Percentiles rank a stretch among this genome's conserved stretches.
Conservation (phyloP, 1,140 invertebrate species). For the Maniola jurtina region DNA sequence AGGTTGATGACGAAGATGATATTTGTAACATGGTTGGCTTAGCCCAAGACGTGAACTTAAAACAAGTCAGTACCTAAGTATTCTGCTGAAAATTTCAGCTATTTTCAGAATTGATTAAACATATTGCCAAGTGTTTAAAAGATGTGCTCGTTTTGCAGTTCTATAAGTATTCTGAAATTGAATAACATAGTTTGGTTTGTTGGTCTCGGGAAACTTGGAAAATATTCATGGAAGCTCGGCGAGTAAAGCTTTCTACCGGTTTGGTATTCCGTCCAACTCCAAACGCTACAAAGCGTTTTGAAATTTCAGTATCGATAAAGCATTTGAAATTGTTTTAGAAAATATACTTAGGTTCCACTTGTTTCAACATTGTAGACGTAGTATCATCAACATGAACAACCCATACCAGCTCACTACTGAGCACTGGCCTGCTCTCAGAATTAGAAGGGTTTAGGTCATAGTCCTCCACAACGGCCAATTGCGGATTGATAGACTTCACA, state of each 20-base stretch:
- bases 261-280: slow-evolving; percentile 19
- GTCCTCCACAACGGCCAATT: no score
- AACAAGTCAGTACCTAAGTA: no score
- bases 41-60: no score
- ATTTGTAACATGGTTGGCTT: no score
- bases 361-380: not conserved
- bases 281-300: slow-evolving; percentile 16
- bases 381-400: no score
- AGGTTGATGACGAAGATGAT: no score
- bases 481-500: no score
- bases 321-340: slow-evolving; percentile 20
- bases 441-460: no score
- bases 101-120: not conserved
- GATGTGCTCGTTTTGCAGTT: not conserved
- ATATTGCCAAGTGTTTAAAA: not conserved
- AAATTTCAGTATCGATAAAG: slow-evolving; percentile 21
- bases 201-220: slow-evolving; percentile 6
- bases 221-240: slow-evolving; percentile 16
- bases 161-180: not conserved
- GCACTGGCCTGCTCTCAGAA: no score
- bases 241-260: slow-evolving; percentile 8
- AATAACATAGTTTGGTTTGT: not conserved
- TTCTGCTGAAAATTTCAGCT: not conserved
- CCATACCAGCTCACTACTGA: no score
- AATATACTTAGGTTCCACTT: not conserved